Evolutionary conservation across 2,888 invertebrate genomes (phyloP), one percentile per base, ranked within the genome.

Genomic region (Lucinisca nassula): DNA sequence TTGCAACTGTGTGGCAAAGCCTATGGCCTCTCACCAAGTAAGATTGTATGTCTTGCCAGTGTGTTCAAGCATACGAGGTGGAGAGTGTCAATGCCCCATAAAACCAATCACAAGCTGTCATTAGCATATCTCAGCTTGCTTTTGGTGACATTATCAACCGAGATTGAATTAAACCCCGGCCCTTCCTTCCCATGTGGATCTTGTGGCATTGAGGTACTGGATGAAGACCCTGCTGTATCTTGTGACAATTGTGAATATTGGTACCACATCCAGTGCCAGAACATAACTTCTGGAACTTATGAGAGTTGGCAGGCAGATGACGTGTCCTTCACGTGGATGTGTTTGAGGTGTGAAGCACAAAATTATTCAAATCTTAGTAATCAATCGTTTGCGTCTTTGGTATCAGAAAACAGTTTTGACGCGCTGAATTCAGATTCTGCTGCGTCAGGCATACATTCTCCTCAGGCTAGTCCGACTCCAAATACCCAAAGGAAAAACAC

Each of bases 261-360:
- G 73, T 73, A 27, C 21, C 73, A 73, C 40, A 24, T 73, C 37
- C 73, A 73, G 38, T 73, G 73, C 40, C 73, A 73, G 12, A 24
- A 37, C n/a, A 32, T 73, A 38, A 21, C 38, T 24, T 38, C 4
- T 40, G 38, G 10, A 40, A 24, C 38, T 40, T 37, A 35, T n/a
- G 73, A 17, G 30, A 61, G 30, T 30, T 30, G 24, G 27, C 61
- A 73, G 73, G 73, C 24, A 12, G 3, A 17, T 17, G 45, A 8
- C 45, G 17, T 40, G 73, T 73, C 73, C 24, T 73, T 73, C 27
- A n/a, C 73, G 24, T 73, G 73, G 73, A 27, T 37, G n/a, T 73
- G 73, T 24, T 73, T 73, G 27, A 73, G 8, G 8, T 73, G 73
- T 73, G 73, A 73, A 38, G 38, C 61, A 30, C 61, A 61, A 30